Evolutionary conservation across 2,797 vertebrate species (phyloP).

Genomic region (Dermochelys coriacea): DNA sequence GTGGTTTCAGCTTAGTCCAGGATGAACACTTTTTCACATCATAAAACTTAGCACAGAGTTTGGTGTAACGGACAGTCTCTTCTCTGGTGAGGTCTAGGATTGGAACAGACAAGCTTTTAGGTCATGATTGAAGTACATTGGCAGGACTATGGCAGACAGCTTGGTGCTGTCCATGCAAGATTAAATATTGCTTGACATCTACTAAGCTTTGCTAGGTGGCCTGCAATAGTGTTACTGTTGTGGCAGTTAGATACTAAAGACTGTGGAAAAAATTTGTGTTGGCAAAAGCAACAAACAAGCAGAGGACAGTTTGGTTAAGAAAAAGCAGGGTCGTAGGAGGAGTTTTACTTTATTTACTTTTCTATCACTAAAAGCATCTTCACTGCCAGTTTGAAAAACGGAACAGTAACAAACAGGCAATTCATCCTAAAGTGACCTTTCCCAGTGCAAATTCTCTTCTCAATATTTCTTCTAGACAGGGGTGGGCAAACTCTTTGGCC

Average conservation of each 20-base stretch:
- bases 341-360: background rate
- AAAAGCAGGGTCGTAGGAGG: background rate
- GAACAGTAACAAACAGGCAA: background rate
- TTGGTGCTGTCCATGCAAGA: background rate
- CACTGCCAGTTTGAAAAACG: background rate
- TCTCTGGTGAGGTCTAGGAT: background rate
- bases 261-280: background rate
- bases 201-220: background rate
- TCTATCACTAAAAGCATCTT: background rate
- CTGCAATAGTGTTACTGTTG: background rate
- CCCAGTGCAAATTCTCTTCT: background rate
- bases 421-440: background rate
- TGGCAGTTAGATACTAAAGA: background rate
- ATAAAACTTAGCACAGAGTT: background rate
- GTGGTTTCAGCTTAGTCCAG: background rate
- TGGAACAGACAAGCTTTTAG: background rate
- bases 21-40: background rate
- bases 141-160: background rate
- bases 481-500: too few relatives aligned
- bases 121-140: background rate
- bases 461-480: background rate
- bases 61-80: background rate
- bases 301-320: background rate
- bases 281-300: background rate
- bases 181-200: too few relatives aligned